A percentile compares a stretch with the other conserved stretches of the same genome.
Evolutionary conservation across 2,113 vertebrate genomes (phyloP).

Genomic region (Eublepharis macularius): DNA sequence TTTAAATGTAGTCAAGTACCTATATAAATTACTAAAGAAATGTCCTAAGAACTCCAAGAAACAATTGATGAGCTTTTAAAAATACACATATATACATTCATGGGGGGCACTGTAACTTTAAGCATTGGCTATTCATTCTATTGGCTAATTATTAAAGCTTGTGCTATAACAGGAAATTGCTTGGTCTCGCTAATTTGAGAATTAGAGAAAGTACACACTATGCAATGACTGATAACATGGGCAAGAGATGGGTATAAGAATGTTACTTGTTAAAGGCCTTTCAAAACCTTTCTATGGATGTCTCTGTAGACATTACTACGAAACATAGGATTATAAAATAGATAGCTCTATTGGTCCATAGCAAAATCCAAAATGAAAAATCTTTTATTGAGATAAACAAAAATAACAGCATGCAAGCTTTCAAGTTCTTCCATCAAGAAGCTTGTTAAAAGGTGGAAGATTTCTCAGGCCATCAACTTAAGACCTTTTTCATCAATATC

Average conservation of each 20-base stretch:
- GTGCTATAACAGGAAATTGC: conserved; percentile 35
- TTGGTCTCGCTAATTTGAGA: conserved; percentile 32
- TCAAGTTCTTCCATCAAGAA: too few relatives aligned
- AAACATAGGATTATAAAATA: not conserved
- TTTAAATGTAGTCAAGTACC: conserved; percentile 1
- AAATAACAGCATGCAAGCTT: too few relatives aligned
- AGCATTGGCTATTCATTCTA: conserved; percentile 47
- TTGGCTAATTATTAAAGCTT: conserved; percentile 49
- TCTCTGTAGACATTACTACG: not conserved
- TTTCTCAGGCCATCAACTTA: too few relatives aligned
- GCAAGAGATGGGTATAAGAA: too few relatives aligned
- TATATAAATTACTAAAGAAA: conserved; percentile 29
- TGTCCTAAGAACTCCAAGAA: conserved; percentile 13
- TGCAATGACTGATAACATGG: not conserved
- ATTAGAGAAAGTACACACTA: not conserved
- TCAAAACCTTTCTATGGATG: not conserved
- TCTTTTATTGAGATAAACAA: too few relatives aligned
- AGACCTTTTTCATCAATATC: too few relatives aligned
- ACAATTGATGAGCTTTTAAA: conserved; percentile 7
- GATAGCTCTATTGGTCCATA: too few relatives aligned
- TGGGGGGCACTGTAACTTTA: too few relatives aligned
- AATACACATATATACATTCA: not conserved
- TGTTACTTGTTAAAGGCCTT: too few relatives aligned
- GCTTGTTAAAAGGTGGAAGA: too few relatives aligned
- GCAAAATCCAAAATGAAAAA: too few relatives aligned